Base-by-base conservation (phyloP, 2,113 vertebrate genomes). In the Microtus pennsylvanicus region DNA sequence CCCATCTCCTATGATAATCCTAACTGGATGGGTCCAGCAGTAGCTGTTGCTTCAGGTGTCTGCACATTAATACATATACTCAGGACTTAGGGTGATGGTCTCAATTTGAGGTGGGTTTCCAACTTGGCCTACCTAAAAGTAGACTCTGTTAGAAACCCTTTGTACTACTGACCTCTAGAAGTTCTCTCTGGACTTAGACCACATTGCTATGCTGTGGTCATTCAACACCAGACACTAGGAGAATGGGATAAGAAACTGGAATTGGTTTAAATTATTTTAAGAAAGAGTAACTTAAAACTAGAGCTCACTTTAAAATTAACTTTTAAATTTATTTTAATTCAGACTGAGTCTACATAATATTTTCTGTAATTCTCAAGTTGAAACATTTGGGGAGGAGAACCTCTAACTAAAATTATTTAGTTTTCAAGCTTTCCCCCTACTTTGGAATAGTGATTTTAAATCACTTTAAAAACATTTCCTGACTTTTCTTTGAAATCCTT, bases 321-420 rank as follows among this genome's bases (percentile, higher is more conserved):
- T 93, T 91, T 78, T 87, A 93, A 45, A 86, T 85, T 91, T 80
- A 95, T 95, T 80, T 96, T 89, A 96, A 89, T 89, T 77, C 28
- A 80, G 65, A 85, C 14, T 38, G 85, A 86, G 26, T 45, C 35
- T 91, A 63, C 35, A 42, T 91, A 65, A 19, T 95, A 42, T 67
- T 93, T 96, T 47, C 55, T 95, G 1, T 89, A 72, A 42, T 87
- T 45, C 21, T 30, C 52, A 58, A 75, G 63, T 93, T 91, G 70
- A 93, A 85, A 26, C 91, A 45, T 7, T 11, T 5, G 42, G 30
- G 9, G 42, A 74, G 69, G 81, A 45, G 45, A 95, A 63, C 33
- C 67, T 89, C 38, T 65, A 61, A 61, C 10, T 61, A 85, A 65
- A 65, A 86, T 10, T 13, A 86, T 10, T 13, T 92, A 65, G 78